These are phyloP conservation scores for Enteromius thamalakanensis DNA, from an alignment of 2,797 vertebrate genomes.

Conservation along the genomic window DNA sequence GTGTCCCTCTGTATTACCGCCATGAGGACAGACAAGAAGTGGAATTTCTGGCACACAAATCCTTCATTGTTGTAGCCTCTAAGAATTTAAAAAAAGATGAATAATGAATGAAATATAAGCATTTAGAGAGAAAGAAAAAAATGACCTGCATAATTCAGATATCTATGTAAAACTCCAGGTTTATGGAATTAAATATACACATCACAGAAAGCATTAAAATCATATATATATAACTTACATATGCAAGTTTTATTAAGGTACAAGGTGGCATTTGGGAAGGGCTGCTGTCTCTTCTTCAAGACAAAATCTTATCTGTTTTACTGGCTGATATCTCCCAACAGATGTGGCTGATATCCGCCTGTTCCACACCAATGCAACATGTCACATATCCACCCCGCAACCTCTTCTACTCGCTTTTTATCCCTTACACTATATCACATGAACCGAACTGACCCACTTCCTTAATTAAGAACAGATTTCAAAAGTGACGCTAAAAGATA, in stretches of 20 bases:
- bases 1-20: conserved; percentile 15
- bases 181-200: not conserved
- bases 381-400: conserved; percentile 13
- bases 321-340: conserved; percentile 19
- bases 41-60: not conserved
- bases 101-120: not conserved
- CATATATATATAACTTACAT: not conserved
- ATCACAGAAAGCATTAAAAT: not conserved
- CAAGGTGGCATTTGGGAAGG: accelerated
- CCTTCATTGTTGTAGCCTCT: not conserved
- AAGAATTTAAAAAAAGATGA: not conserved
- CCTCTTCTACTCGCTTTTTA: conserved; percentile 10
- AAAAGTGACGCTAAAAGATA: not conserved
- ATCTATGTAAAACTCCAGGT: not conserved
- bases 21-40: not conserved
- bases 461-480: not conserved
- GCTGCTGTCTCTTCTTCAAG: not conserved
- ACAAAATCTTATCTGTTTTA: conserved; percentile 4
- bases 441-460: not conserved
- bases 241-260: not conserved
- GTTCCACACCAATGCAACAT: conserved; percentile 38
- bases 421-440: not conserved
- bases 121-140: not conserved
- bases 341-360: conserved; percentile 31
- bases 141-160: not conserved